Percentiles rank a stretch among this genome's conserved stretches.
Evolutionary conservation across 1,140 invertebrate species (phyloP).

Genomic region (Ctenoplectra terminalis): DNA sequence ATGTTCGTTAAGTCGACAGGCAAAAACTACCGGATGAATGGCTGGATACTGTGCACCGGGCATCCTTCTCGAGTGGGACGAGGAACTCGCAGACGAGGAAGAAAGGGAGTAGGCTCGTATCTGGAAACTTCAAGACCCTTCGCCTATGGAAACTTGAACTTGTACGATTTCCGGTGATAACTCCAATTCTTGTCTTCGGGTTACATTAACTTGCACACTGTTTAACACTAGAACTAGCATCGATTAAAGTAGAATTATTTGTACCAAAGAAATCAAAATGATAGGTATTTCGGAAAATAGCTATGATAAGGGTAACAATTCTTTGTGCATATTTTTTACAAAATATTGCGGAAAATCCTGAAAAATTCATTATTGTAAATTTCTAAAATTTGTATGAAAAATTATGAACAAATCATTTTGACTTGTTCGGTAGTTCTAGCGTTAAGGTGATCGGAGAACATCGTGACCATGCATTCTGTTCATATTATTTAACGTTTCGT

Average conservation of each 20-base stretch:
- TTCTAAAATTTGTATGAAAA: too few species aligned
- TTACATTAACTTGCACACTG: background rate
- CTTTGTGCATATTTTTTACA: too few species aligned
- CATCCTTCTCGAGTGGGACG: conserved; percentile 32
- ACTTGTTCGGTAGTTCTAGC: too few species aligned
- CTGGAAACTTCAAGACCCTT: conserved; percentile 11
- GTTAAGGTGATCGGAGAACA: background rate
- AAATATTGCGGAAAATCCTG: too few species aligned
- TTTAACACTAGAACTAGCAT: too few species aligned
- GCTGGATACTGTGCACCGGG: conserved; percentile 35
- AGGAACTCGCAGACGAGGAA: conserved; percentile 24
- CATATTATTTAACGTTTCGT: background rate
- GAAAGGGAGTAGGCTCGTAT: conserved; percentile 42
- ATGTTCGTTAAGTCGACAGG: conserved; percentile 45
- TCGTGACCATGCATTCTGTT: background rate
- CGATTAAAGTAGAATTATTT: too few species aligned
- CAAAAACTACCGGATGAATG: conserved; percentile 60
- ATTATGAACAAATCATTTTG: too few species aligned
- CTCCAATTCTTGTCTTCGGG: background rate
- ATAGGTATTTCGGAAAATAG: too few species aligned
- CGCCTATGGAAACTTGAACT: background rate
- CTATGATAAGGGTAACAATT: too few species aligned
- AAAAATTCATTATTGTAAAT: too few species aligned
- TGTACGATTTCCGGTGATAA: background rate
- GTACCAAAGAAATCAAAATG: too few species aligned